phyloP scores from a whole-genome alignment of 2,113 vertebrate genomes.

The Dasyurus viverrinus region DNA sequence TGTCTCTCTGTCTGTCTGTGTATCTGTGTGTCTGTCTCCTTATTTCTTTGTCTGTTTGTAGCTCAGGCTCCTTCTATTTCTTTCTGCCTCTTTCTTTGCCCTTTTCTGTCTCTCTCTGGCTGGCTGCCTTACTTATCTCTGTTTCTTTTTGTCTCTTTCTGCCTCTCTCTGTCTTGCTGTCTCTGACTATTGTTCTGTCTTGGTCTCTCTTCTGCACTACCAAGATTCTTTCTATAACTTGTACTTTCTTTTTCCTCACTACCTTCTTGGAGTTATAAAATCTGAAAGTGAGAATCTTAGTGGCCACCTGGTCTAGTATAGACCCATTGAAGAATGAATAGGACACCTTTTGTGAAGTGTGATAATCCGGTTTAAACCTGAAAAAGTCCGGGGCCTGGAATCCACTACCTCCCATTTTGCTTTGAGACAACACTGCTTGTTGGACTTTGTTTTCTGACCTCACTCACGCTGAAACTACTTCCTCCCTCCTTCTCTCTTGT shows the following conservation, averaged over 20 bases:
- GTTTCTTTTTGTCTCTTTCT: not conserved
- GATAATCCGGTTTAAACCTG: not conserved
- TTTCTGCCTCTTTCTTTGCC: not conserved
- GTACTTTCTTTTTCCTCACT: not conserved
- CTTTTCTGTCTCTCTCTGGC: not conserved
- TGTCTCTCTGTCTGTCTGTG: no score
- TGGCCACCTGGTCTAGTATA: not conserved
- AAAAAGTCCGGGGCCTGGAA: not conserved
- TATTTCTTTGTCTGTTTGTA: no score
- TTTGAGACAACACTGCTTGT: not conserved
- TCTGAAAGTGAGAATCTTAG: not conserved
- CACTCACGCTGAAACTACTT: not conserved
- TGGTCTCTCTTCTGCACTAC: no score
- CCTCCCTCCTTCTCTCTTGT: not conserved
- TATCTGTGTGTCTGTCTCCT: no score
- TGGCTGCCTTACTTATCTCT: not conserved
- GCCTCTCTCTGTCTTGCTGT: not conserved
- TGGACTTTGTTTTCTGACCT: not conserved
- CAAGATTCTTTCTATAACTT: not conserved
- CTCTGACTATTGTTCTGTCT: rapidly evolving
- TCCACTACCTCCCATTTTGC: not conserved
- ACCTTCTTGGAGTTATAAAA: not conserved
- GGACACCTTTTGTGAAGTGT: not conserved
- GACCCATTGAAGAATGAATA: not conserved
- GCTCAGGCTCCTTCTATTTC: no score